Percentiles rank a stretch among this genome's conserved stretches.
These are phyloP conservation scores for Drosophila sturtevanti DNA, from an alignment of 1,140 invertebrate genomes.

Conservation along the genomic window DNA sequence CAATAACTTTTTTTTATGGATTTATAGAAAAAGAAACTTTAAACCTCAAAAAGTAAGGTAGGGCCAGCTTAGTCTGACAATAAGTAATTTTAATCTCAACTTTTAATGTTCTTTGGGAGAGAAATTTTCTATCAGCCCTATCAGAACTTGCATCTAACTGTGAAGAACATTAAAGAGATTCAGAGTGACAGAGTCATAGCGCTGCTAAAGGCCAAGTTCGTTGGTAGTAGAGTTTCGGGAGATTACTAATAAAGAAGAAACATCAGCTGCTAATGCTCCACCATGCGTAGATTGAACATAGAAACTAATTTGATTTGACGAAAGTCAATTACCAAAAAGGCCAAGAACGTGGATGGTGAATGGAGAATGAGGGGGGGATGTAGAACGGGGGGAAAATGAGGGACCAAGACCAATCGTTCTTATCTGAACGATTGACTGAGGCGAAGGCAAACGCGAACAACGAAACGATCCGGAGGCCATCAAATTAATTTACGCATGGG, in stretches of 20 bases:
- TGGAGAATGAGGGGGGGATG: too few relatives aligned
- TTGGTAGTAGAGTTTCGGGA: slow-evolving; percentile 14
- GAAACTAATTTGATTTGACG: slow-evolving; percentile 57
- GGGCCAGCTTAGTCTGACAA: not conserved
- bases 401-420: slow-evolving; percentile 23
- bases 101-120: not conserved
- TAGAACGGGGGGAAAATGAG: not conserved
- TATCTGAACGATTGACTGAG: slow-evolving; percentile 52
- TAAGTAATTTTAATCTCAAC: not conserved
- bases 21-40: not conserved
- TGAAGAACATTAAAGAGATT: slow-evolving; percentile 48
- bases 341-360: slow-evolving; percentile 11
- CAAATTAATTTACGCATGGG: slow-evolving; percentile 63
- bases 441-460: not conserved
- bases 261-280: slow-evolving; percentile 22
- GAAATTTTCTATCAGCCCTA: slow-evolving; percentile 30
- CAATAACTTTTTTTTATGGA: too few relatives aligned
- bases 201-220: slow-evolving; percentile 22
- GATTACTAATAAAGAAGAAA: slow-evolving; percentile 50
- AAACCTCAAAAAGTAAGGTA: not conserved
- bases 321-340: slow-evolving; percentile 59
- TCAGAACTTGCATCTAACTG: slow-evolving; percentile 51
- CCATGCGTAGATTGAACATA: slow-evolving; percentile 42
- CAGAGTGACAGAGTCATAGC: slow-evolving; percentile 5
- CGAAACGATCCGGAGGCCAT: slow-evolving; percentile 59